Base-by-base conservation (phyloP, 2,797 vertebrate genomes). In the Pseudocheirus occidentalis region DNA sequence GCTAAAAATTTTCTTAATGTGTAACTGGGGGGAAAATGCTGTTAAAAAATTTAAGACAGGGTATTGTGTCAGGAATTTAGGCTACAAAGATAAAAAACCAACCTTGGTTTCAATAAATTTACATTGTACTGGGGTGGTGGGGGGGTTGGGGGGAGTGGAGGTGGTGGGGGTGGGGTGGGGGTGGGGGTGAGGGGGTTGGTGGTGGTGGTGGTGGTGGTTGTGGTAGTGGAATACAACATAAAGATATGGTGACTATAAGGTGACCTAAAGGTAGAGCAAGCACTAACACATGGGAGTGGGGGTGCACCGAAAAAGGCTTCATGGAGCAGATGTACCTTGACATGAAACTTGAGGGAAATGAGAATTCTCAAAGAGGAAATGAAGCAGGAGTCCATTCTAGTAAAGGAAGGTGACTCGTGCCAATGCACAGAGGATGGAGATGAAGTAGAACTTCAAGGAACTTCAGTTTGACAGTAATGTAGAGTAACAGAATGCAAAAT, bases 21-120 rank as follows among this genome's bases (percentile, higher is more conserved):
- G 56, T 57, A 57, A 57, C 56, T 57, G 56, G 24, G 24, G 56
- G 24, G 9, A 57, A 57, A 57, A 57, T 66, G 18, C 16, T 40
- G 21, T 21, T 66, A 55, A 21, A 52, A 52, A 52, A 52, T 5
- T 52, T 52, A 73, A 18, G 40, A 73, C 21, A n/a, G 40, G 62
- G 16, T 14, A 73, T 40, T 0, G 2, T 73, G 5, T 73, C 5
- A 16, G 62, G 16, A 73, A 0, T n/a, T 73, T n/a, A 21, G n/a
- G n/a, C 66, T 40, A 21, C 1, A 40, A 73, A 11, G 66, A 73
- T 16, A 3, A 73, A 73, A 66, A 40, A 66, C 3, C 10, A 66
- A 13, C 59, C 40, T 97, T 95, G 56, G 62, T 73, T 94, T 94
- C 21, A 81, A 91, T 52, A 54, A 91, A n/a, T 90, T 91, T 95